A percentile compares a stretch with the other conserved stretches of the same genome.
phyloP scores from a whole-genome alignment of 2,113 vertebrate species.

The Tricholaema leucomelas region DNA sequence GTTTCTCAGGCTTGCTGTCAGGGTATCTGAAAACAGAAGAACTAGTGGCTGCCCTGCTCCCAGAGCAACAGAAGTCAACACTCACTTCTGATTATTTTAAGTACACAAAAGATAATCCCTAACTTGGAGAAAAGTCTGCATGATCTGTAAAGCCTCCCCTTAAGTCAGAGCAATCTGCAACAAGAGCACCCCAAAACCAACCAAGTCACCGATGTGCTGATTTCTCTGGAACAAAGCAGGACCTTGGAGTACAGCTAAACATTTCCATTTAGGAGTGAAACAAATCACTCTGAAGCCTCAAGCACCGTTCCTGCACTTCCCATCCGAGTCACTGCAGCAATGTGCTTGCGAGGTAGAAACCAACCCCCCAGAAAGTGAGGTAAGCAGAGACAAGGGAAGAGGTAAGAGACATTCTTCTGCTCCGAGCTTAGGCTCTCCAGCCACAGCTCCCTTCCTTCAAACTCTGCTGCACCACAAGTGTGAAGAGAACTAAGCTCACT shows the following conservation, averaged over 20 bases:
- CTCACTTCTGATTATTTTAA: background rate
- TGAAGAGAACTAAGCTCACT: background rate
- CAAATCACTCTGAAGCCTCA: background rate
- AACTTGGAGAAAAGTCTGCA: background rate
- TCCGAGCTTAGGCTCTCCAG: background rate
- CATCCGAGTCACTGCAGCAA: background rate
- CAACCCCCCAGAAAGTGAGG: background rate
- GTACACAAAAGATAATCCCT: background rate
- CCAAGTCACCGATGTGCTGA: rapidly evolving
- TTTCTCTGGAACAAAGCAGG: background rate
- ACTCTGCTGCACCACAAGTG: background rate
- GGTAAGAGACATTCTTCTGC: slow-evolving; percentile 38
- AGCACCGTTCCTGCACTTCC: background rate
- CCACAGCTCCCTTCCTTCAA: background rate
- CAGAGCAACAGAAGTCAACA: rapidly evolving
- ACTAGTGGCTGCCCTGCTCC: background rate
- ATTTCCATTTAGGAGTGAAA: background rate
- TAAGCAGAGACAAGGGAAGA: slow-evolving; percentile 43
- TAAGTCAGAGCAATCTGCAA: background rate
- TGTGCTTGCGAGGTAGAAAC: background rate
- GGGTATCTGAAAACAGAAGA: background rate
- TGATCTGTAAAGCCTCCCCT: background rate
- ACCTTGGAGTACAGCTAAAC: background rate
- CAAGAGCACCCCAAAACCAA: background rate
- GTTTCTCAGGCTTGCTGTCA: background rate